Conservation (phyloP, 2,888 invertebrate genomes). For the Microdon myrmicae region DNA sequence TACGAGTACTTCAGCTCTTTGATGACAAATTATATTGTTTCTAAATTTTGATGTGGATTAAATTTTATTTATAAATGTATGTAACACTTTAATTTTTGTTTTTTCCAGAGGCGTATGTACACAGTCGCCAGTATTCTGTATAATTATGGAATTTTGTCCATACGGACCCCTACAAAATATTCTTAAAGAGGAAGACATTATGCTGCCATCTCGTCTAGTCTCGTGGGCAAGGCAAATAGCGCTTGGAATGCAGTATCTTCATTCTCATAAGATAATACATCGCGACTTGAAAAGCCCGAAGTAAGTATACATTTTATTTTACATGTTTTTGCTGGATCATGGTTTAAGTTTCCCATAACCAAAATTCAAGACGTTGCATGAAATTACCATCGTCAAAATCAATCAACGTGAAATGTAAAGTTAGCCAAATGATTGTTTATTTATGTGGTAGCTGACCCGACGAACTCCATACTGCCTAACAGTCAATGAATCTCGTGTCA, state of each 20-base stretch:
- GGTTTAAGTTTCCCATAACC: too few relatives aligned
- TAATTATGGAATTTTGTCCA: constrained; percentile 98
- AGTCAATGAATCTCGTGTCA: too few relatives aligned
- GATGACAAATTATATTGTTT: too few relatives aligned
- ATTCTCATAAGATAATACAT: constrained; percentile 96
- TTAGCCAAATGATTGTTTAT: too few relatives aligned
- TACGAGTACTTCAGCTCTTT: too few relatives aligned
- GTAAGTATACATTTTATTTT: constrained; percentile 71
- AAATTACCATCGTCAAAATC: too few relatives aligned
- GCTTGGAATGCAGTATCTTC: constrained; percentile 95
- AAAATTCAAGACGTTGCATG: too few relatives aligned
- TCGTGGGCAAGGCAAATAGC: constrained; percentile 97
- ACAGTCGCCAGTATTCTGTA: constrained; percentile 89
- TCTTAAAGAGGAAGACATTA: constrained; percentile 82
- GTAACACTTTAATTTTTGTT: neutral
- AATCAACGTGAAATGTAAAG: too few relatives aligned
- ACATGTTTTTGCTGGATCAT: neutral
- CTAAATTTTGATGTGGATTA: neutral
- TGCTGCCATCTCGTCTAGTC: constrained; percentile 86
- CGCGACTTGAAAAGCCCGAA: constrained; percentile 99
- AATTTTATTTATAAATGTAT: neutral
- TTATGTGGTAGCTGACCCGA: too few relatives aligned
- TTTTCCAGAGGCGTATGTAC: constrained; percentile 87
- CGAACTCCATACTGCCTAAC: too few relatives aligned
- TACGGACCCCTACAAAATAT: constrained; percentile 94